These are phyloP conservation scores for Nothobranchius furzeri DNA, from an alignment of 2,113 vertebrate species.

Conservation along the genomic window DNA sequence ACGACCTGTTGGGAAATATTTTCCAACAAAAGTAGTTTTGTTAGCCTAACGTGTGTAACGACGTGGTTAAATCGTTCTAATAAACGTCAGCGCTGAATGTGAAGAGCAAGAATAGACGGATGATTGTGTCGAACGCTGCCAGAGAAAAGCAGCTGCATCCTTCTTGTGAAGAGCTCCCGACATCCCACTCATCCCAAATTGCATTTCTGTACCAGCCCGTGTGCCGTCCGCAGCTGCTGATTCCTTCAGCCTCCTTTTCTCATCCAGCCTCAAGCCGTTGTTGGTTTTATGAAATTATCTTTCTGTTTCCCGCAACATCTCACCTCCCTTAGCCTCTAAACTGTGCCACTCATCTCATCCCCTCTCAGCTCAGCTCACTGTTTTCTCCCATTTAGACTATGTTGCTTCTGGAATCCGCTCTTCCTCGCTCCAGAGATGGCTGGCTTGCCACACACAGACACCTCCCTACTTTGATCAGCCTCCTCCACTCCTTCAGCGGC, in stretches of 20 bases:
- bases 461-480: constrained; percentile 64
- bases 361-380: constrained; percentile 29
- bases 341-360: constrained; percentile 44
- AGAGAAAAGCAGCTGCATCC: constrained; percentile 56
- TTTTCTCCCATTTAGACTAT: constrained; percentile 48
- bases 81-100: not conserved
- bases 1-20: not conserved
- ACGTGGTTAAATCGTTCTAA: not conserved
- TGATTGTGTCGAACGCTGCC: constrained; percentile 13
- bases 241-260: constrained; percentile 11
- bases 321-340: constrained; percentile 24
- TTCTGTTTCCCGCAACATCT: constrained; percentile 26
- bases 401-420: constrained; percentile 60
- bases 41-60: not conserved
- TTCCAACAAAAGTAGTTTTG: not conserved
- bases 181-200: constrained; percentile 37
- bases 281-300: constrained; percentile 67
- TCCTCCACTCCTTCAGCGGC: constrained; percentile 50
- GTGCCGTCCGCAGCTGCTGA: constrained; percentile 41
- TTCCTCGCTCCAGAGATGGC: constrained; percentile 56
- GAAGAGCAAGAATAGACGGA: constrained; percentile 13
- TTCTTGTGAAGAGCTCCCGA: constrained; percentile 38
- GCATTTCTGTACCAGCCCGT: constrained; percentile 39
- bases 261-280: constrained; percentile 47
- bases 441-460: constrained; percentile 64